Base-by-base conservation (phyloP, 1,140 invertebrate genomes). In the Chrysopa pallens region DNA sequence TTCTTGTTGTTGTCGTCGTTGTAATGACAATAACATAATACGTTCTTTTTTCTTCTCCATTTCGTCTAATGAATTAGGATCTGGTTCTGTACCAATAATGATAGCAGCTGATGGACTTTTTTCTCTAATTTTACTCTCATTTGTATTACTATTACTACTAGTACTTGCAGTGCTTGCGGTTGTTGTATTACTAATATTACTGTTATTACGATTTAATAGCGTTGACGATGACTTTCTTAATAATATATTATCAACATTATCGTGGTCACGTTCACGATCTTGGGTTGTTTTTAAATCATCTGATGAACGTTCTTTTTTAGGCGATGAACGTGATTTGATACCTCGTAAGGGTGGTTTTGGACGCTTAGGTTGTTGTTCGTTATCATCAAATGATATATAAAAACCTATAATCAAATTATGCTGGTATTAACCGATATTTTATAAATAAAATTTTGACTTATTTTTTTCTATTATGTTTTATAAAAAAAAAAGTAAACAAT, bases 31-130 rank as follows among this genome's bases (percentile, higher is more conserved):
- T 56, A 91, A 58, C 72, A 92, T 78, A 39, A 94, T 85, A 47
- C 78, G 75, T 55, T 93, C 84, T 55, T 90, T 93, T 54, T 84
- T 91, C 29, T 75, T 74, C 56, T 90, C 84, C 80, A 91, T 88
- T 64, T 91, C 86, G 48, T 89, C 80, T 17, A 87, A 67, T 14
- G 74, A 75, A 51, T 76, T 76, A 80, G 76, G 76, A 70, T 82
- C 77, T 29, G 73, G 65, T 62, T 76, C 76, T 43, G 66, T 71
- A 44, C 74, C 79, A 48, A 84, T 78, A 14, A 84, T 68, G 50
- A 84, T 69, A 41, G 78, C 76, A 49, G 74, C 17, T 33, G 31
- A 33, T 11, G 31, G 31, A 33, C 31, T 62, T 13, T 65, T 63
- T 43, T 55, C 46, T 38, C 39, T 14, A n/a, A 52, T 38, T 43